Conservation (phyloP, 2,888 invertebrate genomes). For the Euplexia lucipara region DNA sequence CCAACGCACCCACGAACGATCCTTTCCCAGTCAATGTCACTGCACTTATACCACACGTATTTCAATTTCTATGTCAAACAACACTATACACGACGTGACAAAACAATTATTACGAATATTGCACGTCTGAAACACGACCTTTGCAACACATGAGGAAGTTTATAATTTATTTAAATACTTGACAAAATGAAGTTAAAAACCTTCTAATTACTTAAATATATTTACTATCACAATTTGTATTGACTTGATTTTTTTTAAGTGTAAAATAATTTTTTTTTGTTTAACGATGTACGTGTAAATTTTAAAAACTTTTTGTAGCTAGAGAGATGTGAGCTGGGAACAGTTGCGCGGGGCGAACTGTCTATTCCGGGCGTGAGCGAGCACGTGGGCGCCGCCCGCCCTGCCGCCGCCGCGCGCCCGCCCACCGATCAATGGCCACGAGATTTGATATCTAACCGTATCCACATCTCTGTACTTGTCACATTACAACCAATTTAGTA, state of each 20-base stretch:
- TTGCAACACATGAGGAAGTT: constrained; percentile 56
- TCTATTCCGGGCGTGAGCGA: constrained; percentile 87
- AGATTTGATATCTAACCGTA: constrained; percentile 80
- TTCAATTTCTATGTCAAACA: constrained; percentile 41
- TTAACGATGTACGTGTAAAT: constrained; percentile 62
- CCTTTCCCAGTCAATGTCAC: constrained; percentile 68
- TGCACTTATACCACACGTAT: constrained; percentile 50
- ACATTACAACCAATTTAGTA: constrained; percentile 50
- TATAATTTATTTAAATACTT: constrained; percentile 45
- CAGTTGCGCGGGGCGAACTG: constrained; percentile 84
- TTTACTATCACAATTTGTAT: constrained; percentile 60
- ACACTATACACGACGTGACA: constrained; percentile 49
- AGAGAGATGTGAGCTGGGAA: constrained; percentile 75
- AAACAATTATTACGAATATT: constrained; percentile 55
- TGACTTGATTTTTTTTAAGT: constrained; percentile 39
- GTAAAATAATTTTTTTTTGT: constrained; percentile 32
- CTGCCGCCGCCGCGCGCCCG: constrained; percentile 75
- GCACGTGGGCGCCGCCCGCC: constrained; percentile 86
- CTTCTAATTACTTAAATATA: constrained; percentile 27
- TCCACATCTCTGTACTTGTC: constrained; percentile 51
- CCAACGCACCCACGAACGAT: constrained; percentile 63
- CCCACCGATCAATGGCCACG: constrained; percentile 87
- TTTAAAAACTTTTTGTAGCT: constrained; percentile 54
- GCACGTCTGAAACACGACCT: constrained; percentile 65
- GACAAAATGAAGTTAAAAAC: constrained; percentile 29